Evolutionary conservation across 2,797 vertebrate species (phyloP).

Genomic region (Falco rusticolus): DNA sequence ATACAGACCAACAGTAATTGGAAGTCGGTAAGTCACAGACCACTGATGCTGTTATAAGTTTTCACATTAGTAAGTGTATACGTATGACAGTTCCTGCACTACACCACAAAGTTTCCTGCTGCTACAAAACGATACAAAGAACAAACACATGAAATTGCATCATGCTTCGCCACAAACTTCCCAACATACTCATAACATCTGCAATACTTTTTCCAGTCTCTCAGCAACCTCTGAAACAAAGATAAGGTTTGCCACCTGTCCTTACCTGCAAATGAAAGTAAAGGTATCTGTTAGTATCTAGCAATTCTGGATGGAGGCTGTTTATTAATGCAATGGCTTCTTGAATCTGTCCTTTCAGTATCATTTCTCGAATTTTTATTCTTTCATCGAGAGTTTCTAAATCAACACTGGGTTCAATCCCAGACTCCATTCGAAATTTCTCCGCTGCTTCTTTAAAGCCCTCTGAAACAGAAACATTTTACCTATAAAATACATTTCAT

Average conservation of each 20-base stretch:
- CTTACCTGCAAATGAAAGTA: constrained; percentile 97
- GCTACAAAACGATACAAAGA: neutral
- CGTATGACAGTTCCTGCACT: neutral
- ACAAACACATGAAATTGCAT: neutral
- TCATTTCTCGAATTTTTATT: constrained; percentile 98
- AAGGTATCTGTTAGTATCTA: constrained; percentile 97
- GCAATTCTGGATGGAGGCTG: constrained; percentile 93
- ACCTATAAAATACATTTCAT: neutral
- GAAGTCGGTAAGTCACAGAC: neutral
- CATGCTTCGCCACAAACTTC: neutral
- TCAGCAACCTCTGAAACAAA: neutral
- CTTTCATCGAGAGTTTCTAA: constrained; percentile 95
- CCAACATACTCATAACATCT: rapidly evolving
- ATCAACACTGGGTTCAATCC: constrained; percentile 96
- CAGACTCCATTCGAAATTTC: constrained; percentile 98
- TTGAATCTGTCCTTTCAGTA: constrained; percentile 96
- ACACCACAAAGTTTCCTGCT: neutral
- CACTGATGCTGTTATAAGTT: neutral
- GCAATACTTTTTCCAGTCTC: neutral
- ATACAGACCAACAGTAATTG: neutral
- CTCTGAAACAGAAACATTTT: constrained; percentile 79
- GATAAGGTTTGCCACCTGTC: neutral
- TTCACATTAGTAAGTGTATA: neutral
- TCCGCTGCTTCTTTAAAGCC: constrained; percentile 99
- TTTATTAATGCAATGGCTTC: constrained; percentile 96